Evolutionary conservation across 2,797 vertebrate species (phyloP).

Genomic region (Bovichtus variegatus): DNA sequence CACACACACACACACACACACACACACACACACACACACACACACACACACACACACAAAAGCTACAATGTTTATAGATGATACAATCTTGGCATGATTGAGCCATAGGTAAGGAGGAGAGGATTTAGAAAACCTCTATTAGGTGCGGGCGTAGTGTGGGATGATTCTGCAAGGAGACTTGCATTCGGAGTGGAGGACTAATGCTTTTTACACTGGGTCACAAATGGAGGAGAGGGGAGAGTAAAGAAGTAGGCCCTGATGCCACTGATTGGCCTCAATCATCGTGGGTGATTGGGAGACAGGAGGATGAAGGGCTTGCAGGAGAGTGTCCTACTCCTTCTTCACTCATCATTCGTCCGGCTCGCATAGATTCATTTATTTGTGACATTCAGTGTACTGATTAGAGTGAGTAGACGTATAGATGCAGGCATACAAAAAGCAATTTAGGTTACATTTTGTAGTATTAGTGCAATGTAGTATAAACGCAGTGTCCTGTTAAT

Average conservation of each 20-base stretch:
- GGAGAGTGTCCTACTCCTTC: slow-evolving; percentile 27
- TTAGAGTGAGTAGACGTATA: slow-evolving; percentile 5
- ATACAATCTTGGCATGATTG: slow-evolving; percentile 66
- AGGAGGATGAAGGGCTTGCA: slow-evolving; percentile 56
- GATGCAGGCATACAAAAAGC: slow-evolving; percentile 30
- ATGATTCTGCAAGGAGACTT: slow-evolving; percentile 44
- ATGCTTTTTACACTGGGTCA: slow-evolving; percentile 64
- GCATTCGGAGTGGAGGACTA: slow-evolving; percentile 52
- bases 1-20: slow-evolving; percentile 8
- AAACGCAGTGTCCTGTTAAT: slow-evolving; percentile 32
- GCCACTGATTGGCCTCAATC: slow-evolving; percentile 78
- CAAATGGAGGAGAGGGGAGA: slow-evolving; percentile 57
- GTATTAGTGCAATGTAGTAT: slow-evolving; percentile 7
- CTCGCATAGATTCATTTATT: slow-evolving; percentile 62
- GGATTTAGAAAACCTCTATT: slow-evolving; percentile 72
- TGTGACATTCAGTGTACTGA: slow-evolving; percentile 18
- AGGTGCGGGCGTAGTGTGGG: slow-evolving; percentile 31
- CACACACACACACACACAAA: slow-evolving; percentile 13
- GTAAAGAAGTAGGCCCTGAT: slow-evolving; percentile 46
- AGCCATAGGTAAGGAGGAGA: slow-evolving; percentile 52
- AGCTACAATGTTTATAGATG: slow-evolving; percentile 64
- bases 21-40: slow-evolving; percentile 5
- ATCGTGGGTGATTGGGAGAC: slow-evolving; percentile 66
- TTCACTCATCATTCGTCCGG: slow-evolving; percentile 12
- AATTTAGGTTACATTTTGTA: slow-evolving; percentile 37